phyloP scores from a whole-genome alignment of 2,113 vertebrate species.

The Amia ocellicauda region DNA sequence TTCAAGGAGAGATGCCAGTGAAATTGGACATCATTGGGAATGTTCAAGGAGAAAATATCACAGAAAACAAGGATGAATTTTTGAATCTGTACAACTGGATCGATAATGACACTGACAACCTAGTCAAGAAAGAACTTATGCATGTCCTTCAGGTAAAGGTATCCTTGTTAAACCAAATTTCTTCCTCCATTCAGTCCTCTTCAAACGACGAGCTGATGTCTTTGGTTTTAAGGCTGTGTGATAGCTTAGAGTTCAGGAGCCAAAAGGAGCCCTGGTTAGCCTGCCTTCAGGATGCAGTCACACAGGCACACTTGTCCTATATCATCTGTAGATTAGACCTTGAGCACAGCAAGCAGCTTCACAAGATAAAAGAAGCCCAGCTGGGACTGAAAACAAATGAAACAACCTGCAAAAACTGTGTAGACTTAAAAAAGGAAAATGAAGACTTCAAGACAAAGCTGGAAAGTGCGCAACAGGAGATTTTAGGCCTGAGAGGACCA shows the following conservation, averaged over 20 bases:
- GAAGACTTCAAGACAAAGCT: slow-evolving; percentile 45
- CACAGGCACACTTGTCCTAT: slow-evolving; percentile 52
- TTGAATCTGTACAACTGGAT: slow-evolving; percentile 39
- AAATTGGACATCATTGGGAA: slow-evolving; percentile 17
- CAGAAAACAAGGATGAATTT: slow-evolving; percentile 24
- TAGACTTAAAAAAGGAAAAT: slow-evolving; percentile 43
- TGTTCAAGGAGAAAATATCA: slow-evolving; percentile 10
- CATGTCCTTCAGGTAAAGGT: slow-evolving; percentile 47
- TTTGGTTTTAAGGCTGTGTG: slow-evolving; percentile 40
- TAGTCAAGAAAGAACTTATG: slow-evolving; percentile 46
- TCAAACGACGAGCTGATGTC: slow-evolving; percentile 46
- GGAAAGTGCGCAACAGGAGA: slow-evolving; percentile 38
- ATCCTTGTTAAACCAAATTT: slow-evolving; percentile 42
- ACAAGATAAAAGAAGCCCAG: slow-evolving; percentile 24
- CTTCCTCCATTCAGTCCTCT: slow-evolving; percentile 35
- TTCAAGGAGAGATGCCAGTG: slow-evolving; percentile 6
- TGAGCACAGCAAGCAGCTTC: slow-evolving; percentile 36
- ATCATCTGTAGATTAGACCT: slow-evolving; percentile 44
- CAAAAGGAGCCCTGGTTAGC: slow-evolving; percentile 34
- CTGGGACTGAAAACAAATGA: slow-evolving; percentile 8
- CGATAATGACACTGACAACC: slow-evolving; percentile 41
- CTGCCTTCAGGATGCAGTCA: slow-evolving; percentile 54
- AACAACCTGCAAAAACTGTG: slow-evolving; percentile 47
- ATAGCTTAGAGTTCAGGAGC: slow-evolving; percentile 13
- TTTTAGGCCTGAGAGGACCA: slow-evolving; percentile 25